phyloP scores from a whole-genome alignment of 2,888 invertebrate genomes.

The Aphelenchoides bicaudatus region DNA sequence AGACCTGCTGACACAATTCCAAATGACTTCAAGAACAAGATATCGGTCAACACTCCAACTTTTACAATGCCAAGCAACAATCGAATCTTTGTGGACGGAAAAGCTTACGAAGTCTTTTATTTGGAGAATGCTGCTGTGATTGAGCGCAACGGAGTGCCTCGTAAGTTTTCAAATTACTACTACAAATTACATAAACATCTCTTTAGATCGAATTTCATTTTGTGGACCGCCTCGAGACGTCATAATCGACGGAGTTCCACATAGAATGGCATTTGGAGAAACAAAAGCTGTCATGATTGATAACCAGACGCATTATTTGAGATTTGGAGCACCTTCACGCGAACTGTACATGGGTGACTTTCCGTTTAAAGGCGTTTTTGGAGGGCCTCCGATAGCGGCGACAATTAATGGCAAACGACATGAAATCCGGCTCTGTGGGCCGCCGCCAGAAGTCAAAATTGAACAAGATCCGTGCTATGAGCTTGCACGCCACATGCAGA shows the following conservation, averaged over 20 bases:
- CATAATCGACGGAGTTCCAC: conserved; percentile 51
- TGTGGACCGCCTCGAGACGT: conserved; percentile 55
- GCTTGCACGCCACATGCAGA: conserved; percentile 62
- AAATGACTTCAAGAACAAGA: conserved; percentile 19
- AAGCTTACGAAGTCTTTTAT: conserved; percentile 58
- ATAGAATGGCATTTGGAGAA: conserved; percentile 52
- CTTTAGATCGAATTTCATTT: conserved; percentile 57
- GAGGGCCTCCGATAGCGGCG: conserved; percentile 76
- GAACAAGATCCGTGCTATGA: conserved; percentile 75
- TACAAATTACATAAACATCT: too few relatives aligned
- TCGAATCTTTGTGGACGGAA: conserved; percentile 60
- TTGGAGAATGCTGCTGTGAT: conserved; percentile 55
- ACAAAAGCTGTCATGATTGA: conserved; percentile 59
- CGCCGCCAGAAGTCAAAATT: conserved; percentile 87
- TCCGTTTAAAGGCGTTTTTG: conserved; percentile 85
- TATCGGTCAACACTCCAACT: conserved; percentile 9
- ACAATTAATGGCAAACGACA: conserved; percentile 76
- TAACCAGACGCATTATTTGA: conserved; percentile 67
- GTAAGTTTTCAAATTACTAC: too few relatives aligned
- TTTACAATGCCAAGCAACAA: conserved; percentile 54
- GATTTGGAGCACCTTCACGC: conserved; percentile 78
- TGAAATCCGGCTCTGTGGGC: conserved; percentile 78
- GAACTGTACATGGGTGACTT: conserved; percentile 83
- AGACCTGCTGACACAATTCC: neutral
- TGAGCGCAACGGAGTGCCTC: conserved; percentile 59